Evolutionary conservation across 2,888 invertebrate species (phyloP).

Genomic region (Spisula subtruncata): DNA sequence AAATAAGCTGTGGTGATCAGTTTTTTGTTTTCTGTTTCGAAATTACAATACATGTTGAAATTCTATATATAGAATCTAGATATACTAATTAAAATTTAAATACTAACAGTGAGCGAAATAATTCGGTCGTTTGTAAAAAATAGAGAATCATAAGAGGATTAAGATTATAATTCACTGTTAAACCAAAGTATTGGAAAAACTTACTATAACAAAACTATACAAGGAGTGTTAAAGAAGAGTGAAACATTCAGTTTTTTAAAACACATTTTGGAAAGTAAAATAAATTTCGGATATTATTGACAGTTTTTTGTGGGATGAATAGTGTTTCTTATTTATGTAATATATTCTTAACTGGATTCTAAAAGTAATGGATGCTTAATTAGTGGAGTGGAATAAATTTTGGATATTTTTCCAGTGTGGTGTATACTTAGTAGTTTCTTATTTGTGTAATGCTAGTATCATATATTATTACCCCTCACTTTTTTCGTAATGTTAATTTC

Average conservation of each 20-base stretch:
- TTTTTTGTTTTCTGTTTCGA: no score
- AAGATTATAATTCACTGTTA: constrained; percentile 15
- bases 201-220: neutral
- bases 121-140: constrained; percentile 33
- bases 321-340: no score
- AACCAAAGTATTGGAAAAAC: neutral
- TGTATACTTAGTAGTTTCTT: no score
- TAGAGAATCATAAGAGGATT: constrained; percentile 38
- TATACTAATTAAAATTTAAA: constrained; percentile 25
- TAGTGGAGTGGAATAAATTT: no score
- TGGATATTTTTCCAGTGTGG: no score
- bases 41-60: neutral
- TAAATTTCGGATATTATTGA: neutral
- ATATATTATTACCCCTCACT: no score
- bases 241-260: neutral
- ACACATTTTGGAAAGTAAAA: no score
- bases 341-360: no score
- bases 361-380: no score
- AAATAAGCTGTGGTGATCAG: no score
- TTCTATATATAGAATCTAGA: neutral
- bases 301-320: neutral
- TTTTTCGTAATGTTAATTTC: no score
- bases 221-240: neutral
- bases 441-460: no score
- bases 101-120: neutral